Conservation (phyloP, 2,113 vertebrate genomes). For the Chroicocephalus ridibundus region DNA sequence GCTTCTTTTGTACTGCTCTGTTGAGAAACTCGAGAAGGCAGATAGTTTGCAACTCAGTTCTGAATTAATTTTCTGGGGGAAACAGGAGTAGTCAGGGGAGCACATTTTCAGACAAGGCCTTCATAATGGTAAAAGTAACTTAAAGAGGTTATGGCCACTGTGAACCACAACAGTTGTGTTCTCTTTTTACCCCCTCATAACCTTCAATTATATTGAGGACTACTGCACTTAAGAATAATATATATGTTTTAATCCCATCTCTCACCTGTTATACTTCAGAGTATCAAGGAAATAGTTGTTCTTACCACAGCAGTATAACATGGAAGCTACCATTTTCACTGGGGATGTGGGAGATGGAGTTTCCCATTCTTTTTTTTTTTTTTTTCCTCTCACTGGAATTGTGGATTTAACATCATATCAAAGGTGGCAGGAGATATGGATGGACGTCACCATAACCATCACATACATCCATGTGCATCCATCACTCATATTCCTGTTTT, state of each 20-base stretch:
- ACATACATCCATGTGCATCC: background rate
- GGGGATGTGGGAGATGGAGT: background rate
- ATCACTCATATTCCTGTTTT: background rate
- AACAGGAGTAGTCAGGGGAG: background rate
- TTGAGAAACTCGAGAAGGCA: background rate
- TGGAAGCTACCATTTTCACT: background rate
- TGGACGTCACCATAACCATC: background rate
- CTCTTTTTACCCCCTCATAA: background rate
- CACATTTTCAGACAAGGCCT: background rate
- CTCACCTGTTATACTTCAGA: background rate
- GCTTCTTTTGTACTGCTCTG: background rate
- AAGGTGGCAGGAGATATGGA: background rate
- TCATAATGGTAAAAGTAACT: background rate
- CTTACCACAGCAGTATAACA: background rate
- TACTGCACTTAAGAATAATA: background rate
- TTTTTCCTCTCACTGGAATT: background rate
- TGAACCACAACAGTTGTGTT: background rate
- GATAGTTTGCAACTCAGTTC: background rate
- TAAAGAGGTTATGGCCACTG: background rate
- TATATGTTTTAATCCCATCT: background rate
- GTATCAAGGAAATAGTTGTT: background rate
- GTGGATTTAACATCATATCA: background rate
- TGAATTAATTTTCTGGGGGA: background rate
- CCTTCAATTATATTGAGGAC: background rate
- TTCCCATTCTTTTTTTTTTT: background rate